A percentile compares a stretch with the other conserved stretches of the same genome.
Conservation (phyloP, 2,797 vertebrate genomes). For the Calcarius lapponicus region DNA sequence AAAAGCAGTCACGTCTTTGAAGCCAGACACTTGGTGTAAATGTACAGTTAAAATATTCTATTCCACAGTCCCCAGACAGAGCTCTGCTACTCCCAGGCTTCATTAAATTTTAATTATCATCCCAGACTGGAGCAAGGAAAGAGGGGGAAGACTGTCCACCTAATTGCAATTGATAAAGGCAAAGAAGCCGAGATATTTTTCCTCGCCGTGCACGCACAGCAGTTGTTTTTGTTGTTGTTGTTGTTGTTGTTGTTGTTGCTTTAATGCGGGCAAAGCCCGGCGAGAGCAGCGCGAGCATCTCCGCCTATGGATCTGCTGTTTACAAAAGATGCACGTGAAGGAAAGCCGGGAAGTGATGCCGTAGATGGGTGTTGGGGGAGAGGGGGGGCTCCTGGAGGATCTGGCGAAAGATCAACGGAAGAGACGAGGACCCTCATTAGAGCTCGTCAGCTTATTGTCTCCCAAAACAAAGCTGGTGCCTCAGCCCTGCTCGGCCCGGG, state of each 20-base stretch:
- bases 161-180: constrained; percentile 81
- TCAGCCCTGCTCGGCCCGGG: constrained; percentile 8
- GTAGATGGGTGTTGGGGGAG: background rate
- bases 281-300: background rate
- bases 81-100: constrained; percentile 94
- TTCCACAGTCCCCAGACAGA: constrained; percentile 91
- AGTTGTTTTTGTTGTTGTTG: background rate
- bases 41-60: constrained; percentile 99
- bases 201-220: constrained; percentile 28
- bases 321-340: background rate
- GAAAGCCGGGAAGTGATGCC: background rate
- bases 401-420: constrained; percentile 62
- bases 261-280: constrained; percentile 18
- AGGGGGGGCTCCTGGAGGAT: constrained; percentile 25
- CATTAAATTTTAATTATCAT: constrained; percentile 99
- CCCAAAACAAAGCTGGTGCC: constrained; percentile 71
- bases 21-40: constrained; percentile 97
- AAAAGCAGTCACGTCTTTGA: constrained; percentile 94
- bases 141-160: constrained; percentile 82
- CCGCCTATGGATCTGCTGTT: background rate
- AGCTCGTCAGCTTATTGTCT: constrained; percentile 69
- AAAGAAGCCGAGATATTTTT: constrained; percentile 28
- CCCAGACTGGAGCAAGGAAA: constrained; percentile 88
- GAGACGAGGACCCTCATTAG: constrained; percentile 53
- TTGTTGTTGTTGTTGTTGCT: background rate